These are phyloP conservation scores for Melanotaenia nigrans DNA, from an alignment of 2,797 vertebrate genomes.

Conservation along the genomic window DNA sequence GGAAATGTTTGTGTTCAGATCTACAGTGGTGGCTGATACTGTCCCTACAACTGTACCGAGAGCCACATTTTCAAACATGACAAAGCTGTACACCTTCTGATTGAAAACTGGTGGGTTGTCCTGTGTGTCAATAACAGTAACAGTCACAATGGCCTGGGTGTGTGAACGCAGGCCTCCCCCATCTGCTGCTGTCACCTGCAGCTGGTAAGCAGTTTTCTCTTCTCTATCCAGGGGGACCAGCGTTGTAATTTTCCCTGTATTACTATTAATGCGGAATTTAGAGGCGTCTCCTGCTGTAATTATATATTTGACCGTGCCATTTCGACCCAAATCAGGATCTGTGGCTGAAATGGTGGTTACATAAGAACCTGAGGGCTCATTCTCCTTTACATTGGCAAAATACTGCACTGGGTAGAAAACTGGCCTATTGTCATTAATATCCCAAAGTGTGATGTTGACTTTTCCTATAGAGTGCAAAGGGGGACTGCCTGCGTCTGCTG, in stretches of 20 bases:
- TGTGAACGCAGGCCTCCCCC: constrained; percentile 89
- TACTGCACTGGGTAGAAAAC: constrained; percentile 97
- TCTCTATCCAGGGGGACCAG: constrained; percentile 92
- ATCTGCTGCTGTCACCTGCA: constrained; percentile 92
- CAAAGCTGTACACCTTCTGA: constrained; percentile 92
- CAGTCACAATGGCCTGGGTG: constrained; percentile 91
- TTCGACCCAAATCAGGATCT: constrained; percentile 91
- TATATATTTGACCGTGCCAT: constrained; percentile 92
- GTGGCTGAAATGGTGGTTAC: constrained; percentile 90
- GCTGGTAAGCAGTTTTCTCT: constrained; percentile 93
- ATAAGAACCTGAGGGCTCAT: constrained; percentile 91
- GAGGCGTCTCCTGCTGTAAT: constrained; percentile 92
- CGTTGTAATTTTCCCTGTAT: constrained; percentile 90
- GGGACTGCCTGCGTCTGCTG: constrained; percentile 89
- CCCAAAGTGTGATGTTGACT: constrained; percentile 90
- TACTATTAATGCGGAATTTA: constrained; percentile 90
- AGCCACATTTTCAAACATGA: constrained; percentile 96
- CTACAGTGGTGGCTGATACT: constrained; percentile 92
- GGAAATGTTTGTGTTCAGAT: constrained; percentile 94
- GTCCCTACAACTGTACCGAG: constrained; percentile 89
- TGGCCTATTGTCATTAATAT: constrained; percentile 96
- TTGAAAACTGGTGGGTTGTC: constrained; percentile 94
- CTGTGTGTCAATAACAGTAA: constrained; percentile 95
- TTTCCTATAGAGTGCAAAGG: constrained; percentile 87
- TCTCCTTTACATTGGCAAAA: constrained; percentile 96